Conservation (phyloP, 2,888 invertebrate species). For the Drosophila antonietae region DNA sequence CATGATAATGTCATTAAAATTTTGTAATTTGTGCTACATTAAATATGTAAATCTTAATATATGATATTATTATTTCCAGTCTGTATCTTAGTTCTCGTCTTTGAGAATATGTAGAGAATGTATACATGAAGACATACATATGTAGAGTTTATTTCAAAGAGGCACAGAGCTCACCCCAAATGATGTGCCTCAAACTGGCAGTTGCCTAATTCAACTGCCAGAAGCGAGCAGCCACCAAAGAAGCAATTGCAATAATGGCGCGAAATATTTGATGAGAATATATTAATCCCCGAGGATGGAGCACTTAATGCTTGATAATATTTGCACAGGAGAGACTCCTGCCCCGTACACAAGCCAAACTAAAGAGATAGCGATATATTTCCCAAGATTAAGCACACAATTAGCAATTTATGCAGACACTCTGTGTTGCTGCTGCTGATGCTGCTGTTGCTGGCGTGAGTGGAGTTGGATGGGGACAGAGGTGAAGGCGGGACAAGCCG, state of each 20-base stretch:
- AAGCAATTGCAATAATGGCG: slow-evolving; percentile 76
- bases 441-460: slow-evolving; percentile 14
- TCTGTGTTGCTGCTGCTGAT: slow-evolving; percentile 27
- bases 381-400: slow-evolving; percentile 78
- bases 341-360: slow-evolving; percentile 2
- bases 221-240: slow-evolving; percentile 3
- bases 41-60: neutral
- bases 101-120: slow-evolving; percentile 5
- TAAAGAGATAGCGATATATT: slow-evolving; percentile 62
- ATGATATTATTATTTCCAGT: too few species aligned
- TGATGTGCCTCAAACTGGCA: slow-evolving; percentile 22
- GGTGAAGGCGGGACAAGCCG: slow-evolving; percentile 6
- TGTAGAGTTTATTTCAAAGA: neutral
- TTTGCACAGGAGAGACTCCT: slow-evolving; percentile 52
- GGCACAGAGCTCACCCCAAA: neutral
- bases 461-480: slow-evolving; percentile 51
- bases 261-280: slow-evolving; percentile 80
- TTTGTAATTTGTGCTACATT: neutral
- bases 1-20: too few species aligned
- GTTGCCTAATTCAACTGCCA: slow-evolving; percentile 26
- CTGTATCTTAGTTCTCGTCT: neutral
- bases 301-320: slow-evolving; percentile 47
- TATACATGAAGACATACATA: neutral
- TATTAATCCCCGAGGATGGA: slow-evolving; percentile 72
- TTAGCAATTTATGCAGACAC: slow-evolving; percentile 69